phyloP scores from a whole-genome alignment of 2,113 vertebrate species.

The Tenrec ecaudatus region DNA sequence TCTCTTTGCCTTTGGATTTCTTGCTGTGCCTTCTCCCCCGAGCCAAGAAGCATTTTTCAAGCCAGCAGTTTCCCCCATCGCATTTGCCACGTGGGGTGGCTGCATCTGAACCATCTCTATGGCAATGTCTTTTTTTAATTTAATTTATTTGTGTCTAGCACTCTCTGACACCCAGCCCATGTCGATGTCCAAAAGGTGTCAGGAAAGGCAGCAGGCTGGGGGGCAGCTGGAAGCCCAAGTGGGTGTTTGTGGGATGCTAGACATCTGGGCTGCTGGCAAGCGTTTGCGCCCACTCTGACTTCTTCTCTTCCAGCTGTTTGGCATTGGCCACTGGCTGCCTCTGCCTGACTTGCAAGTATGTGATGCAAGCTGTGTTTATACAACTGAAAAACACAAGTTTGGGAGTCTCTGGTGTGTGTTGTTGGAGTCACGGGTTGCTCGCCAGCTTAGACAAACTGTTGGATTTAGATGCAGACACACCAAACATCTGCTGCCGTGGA shows the following conservation, averaged over 20 bases:
- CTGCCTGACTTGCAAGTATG: not conserved
- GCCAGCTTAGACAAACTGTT: not conserved
- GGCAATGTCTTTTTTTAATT: not conserved
- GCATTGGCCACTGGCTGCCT: not conserved
- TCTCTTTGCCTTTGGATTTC: conserved; percentile 38
- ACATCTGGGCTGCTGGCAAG: not conserved
- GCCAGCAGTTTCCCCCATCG: conserved; percentile 56
- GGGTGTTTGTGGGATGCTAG: conserved; percentile 23
- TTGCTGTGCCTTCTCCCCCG: conserved; percentile 49
- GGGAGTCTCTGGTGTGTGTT: not conserved
- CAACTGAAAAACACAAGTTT: not conserved
- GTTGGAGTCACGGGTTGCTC: not conserved
- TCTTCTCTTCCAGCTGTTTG: conserved; percentile 3
- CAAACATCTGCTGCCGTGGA: not conserved
- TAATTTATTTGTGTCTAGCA: not conserved
- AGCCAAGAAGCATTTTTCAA: conserved; percentile 63
- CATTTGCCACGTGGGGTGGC: conserved; percentile 11
- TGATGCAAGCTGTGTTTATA: conserved; percentile 33
- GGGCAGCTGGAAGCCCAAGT: fast-evolving
- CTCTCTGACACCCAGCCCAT: conserved; percentile 15
- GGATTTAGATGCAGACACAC: not conserved
- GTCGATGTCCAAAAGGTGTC: conserved; percentile 61
- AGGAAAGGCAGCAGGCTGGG: conserved; percentile 54
- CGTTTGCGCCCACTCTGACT: not conserved
- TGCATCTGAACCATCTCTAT: not conserved